phyloP scores from a whole-genome alignment of 2,888 invertebrate species.

The Pharmacophagus antenor region DNA sequence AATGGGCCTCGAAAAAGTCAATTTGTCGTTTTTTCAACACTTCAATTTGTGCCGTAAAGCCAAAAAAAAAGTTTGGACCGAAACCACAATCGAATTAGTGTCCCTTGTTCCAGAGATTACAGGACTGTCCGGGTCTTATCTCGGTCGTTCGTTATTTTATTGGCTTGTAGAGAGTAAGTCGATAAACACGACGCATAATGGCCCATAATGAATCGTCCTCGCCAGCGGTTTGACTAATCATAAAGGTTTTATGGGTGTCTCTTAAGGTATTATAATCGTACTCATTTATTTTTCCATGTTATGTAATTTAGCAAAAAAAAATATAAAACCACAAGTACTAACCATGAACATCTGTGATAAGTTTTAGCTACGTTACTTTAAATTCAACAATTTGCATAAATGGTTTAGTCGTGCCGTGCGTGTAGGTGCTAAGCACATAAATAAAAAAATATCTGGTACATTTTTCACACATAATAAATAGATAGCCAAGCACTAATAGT shows the following conservation, averaged over 20 bases:
- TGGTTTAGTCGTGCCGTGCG: not conserved
- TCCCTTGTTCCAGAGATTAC: conserved; percentile 81
- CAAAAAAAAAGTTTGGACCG: conserved; percentile 75
- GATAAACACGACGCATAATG: conserved; percentile 81
- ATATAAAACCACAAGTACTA: not conserved
- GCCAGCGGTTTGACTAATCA: conserved; percentile 76
- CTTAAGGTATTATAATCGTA: conserved; percentile 41
- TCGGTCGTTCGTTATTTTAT: conserved; percentile 81
- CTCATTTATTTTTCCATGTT: conserved; percentile 17
- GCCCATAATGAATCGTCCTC: conserved; percentile 79
- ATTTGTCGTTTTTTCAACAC: conserved; percentile 81
- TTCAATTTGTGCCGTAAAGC: conserved; percentile 80
- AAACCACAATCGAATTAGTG: conserved; percentile 82
- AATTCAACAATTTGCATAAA: not conserved
- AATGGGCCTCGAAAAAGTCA: conserved; percentile 76
- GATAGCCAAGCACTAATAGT: too few relatives aligned
- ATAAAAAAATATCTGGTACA: too few relatives aligned
- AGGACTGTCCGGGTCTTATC: conserved; percentile 79
- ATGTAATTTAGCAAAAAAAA: conserved; percentile 12
- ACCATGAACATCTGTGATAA: not conserved
- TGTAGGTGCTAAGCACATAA: too few relatives aligned
- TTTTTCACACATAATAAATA: too few relatives aligned
- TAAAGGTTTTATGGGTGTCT: conserved; percentile 77
- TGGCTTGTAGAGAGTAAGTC: conserved; percentile 78
- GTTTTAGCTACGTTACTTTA: not conserved